A percentile compares a stretch with the other conserved stretches of the same genome.
phyloP scores from a whole-genome alignment of 2,797 vertebrate genomes.

The Sylvia borin region DNA sequence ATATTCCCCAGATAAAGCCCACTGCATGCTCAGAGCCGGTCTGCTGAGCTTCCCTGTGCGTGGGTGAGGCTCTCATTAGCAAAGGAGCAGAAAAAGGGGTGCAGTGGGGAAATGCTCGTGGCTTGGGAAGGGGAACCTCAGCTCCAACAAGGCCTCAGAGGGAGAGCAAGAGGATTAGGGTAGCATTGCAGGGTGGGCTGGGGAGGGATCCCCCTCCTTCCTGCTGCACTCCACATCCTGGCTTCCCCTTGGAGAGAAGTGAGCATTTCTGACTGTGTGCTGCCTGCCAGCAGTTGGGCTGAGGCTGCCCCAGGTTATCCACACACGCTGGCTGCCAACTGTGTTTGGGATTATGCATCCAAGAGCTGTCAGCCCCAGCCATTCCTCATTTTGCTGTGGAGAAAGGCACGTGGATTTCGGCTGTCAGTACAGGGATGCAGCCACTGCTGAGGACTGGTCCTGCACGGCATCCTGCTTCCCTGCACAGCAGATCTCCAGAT shows the following conservation, averaged over 20 bases:
- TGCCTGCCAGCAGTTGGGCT: accelerated
- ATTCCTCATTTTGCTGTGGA: neutral
- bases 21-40: neutral
- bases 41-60: neutral
- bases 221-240: accelerated
- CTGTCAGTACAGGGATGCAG: neutral
- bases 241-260: neutral
- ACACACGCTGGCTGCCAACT: accelerated
- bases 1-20: constrained; percentile 5
- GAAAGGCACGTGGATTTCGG: neutral
- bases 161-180: neutral
- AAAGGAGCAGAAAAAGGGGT: neutral
- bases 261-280: accelerated
- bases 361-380: neutral
- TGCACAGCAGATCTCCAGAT: neutral
- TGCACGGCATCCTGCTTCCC: neutral
- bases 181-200: neutral
- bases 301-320: neutral
- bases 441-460: neutral
- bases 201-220: neutral
- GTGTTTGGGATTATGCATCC: neutral
- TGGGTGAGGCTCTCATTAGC: constrained; percentile 6
- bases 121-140: neutral
- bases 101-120: neutral
- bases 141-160: neutral